Evolutionary conservation across 2,888 invertebrate species (phyloP), one percentile per base, ranked within the genome.

Genomic region (Andrena praecox): DNA sequence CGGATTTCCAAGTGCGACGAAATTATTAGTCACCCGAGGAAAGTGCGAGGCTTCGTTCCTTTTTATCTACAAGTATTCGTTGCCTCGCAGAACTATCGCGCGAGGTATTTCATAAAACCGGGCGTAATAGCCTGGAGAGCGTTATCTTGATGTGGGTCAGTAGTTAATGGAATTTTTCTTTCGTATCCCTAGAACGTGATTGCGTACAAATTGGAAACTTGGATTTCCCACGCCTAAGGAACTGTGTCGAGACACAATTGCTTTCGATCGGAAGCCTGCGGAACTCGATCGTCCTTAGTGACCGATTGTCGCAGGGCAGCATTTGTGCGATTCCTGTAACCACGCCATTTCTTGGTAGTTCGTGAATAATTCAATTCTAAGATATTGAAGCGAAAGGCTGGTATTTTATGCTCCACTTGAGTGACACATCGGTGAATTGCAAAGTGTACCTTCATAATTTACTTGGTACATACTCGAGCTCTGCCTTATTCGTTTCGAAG

Each of bases 91-190:
- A 24, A 56, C 16, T 20, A 4, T 31, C n/a, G 8, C 16, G 6
- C 24, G 10, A 12, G 66, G 48, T 74, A 59, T 31, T 48, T n/a
- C 8, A 48, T 27, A 59, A 31, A 74, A 66, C 20, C 3, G 5
- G 29, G 3, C 4, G 16, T 8, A 20, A 16, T 31, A 10, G 4
- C 12, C 10, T 67, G 24, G 27, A 66, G 50, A 60, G 52, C 33
- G 60, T 27, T 24, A 33, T 60, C 35, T n/a, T 20, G 29, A 54
- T 42, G 35, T 50, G 56, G 64, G 56, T 66, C 56, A 48, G 2
- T 59, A 42, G 12, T 42, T 56, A 52, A 16, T 35, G 4, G 59
- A 5, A 42, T 29, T 54, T 20, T 71, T 72, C 54, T 62, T 71
- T 72, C 54, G 52, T 62, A 24, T 4, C 56, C 0, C 1, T 12